Conservation (phyloP, 2,113 vertebrate species). For the Ciconia maguari region DNA sequence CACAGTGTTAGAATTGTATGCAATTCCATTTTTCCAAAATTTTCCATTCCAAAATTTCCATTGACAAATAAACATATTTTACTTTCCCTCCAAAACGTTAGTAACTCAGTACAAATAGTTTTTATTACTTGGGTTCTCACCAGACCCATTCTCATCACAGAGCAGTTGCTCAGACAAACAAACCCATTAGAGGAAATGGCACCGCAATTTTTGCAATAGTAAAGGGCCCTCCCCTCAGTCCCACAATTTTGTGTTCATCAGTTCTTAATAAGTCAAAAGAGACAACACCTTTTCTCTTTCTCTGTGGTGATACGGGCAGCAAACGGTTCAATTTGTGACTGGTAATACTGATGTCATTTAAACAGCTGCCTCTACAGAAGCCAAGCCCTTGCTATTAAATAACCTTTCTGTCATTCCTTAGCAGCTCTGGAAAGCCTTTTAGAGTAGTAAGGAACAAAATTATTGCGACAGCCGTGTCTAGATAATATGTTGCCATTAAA, state of each 20-base stretch:
- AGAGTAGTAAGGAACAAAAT: background rate
- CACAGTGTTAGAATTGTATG: background rate
- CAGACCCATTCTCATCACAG: background rate
- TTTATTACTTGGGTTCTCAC: background rate
- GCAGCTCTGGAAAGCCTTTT: slow-evolving; percentile 1
- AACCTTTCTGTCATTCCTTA: background rate
- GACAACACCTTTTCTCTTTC: background rate
- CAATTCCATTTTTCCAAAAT: background rate
- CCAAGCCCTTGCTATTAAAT: background rate
- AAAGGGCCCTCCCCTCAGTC: background rate
- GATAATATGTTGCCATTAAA: background rate
- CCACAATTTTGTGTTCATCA: background rate
- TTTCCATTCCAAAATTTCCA: background rate
- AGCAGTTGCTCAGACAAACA: background rate
- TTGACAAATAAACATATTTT: background rate
- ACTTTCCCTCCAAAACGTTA: background rate
- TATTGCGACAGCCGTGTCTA: background rate
- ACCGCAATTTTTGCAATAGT: background rate
- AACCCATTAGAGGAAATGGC: background rate
- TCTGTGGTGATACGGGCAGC: background rate
- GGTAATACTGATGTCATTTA: background rate
- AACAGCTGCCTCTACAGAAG: background rate
- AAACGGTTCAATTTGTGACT: background rate
- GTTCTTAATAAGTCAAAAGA: background rate
- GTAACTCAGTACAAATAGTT: background rate